Evolutionary conservation across 92 coral and sea anemone genomes (phyloP).

Genomic region (Porites lobata): DNA sequence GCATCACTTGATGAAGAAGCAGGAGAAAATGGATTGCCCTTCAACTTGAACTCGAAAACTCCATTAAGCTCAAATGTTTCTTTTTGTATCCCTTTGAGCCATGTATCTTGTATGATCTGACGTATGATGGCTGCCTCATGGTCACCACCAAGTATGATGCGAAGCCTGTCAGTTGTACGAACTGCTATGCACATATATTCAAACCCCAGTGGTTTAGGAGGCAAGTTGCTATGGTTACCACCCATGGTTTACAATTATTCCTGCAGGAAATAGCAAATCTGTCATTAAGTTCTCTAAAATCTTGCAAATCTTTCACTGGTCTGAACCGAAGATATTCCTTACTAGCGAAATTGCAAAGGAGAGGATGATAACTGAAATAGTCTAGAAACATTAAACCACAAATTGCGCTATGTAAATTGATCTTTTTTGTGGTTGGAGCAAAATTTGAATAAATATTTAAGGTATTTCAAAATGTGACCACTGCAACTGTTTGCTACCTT

Average conservation of each 20-base stretch:
- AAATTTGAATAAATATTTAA: too few species aligned
- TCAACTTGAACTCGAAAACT: slow-evolving; percentile 69
- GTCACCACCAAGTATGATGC: slow-evolving; percentile 60
- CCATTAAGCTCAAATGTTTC: slow-evolving; percentile 43
- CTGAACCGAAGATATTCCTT: neutral
- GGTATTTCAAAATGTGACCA: too few species aligned
- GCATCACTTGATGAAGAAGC: slow-evolving; percentile 26
- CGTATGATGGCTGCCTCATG: slow-evolving; percentile 56
- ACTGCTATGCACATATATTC: slow-evolving; percentile 67
- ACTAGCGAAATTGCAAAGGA: neutral
- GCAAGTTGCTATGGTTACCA: slow-evolving; percentile 51
- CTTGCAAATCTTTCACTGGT: neutral
- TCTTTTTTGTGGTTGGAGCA: too few species aligned
- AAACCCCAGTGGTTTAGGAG: slow-evolving; percentile 68
- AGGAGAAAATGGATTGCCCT: slow-evolving; percentile 61
- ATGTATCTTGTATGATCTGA: slow-evolving; percentile 70
- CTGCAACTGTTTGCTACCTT: too few species aligned
- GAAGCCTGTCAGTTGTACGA: slow-evolving; percentile 39
- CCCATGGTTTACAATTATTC: slow-evolving; percentile 5
- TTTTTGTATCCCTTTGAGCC: slow-evolving; percentile 66
- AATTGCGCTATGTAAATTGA: too few species aligned
- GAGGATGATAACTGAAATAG: too few species aligned
- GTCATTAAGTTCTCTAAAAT: neutral
- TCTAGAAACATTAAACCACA: too few species aligned
- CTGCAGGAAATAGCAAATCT: neutral